Evolutionary conservation across 2,113 vertebrate genomes (phyloP).

Genomic region (Corythornis cristatus): DNA sequence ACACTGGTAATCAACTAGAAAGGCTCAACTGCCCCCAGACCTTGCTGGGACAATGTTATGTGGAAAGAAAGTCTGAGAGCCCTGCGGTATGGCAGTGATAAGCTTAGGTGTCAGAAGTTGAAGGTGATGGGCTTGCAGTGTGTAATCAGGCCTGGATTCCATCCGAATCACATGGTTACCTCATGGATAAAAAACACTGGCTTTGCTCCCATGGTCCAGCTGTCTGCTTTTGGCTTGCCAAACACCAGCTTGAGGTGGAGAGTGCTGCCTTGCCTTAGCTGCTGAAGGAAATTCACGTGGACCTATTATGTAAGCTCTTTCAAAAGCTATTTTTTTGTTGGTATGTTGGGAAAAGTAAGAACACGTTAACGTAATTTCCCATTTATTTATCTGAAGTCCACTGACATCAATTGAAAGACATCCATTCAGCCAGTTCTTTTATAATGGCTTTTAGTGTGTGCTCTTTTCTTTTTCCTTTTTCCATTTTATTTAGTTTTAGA

Average conservation of each 20-base stretch:
- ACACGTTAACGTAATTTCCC: background rate
- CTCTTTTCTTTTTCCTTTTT: conserved; percentile 11
- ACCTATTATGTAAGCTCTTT: conserved; percentile 57
- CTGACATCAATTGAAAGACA: conserved; percentile 34
- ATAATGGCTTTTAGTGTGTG: conserved; percentile 18
- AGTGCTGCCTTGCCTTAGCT: background rate
- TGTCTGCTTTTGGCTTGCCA: background rate
- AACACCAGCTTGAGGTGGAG: background rate
- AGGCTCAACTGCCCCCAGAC: background rate
- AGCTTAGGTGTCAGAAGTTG: background rate
- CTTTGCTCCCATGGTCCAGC: background rate
- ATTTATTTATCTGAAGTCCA: conserved; percentile 42
- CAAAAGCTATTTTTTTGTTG: conserved; percentile 44
- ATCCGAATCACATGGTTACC: rapidly evolving
- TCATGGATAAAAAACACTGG: background rate
- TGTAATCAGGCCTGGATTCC: background rate
- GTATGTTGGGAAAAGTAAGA: conserved; percentile 38
- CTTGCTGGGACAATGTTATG: background rate
- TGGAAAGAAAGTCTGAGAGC: background rate
- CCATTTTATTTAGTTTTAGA: conserved; percentile 37
- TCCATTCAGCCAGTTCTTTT: conserved; percentile 1
- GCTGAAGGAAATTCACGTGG: conserved; percentile 37
- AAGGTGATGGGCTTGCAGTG: background rate
- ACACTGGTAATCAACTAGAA: background rate
- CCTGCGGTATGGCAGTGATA: background rate